Evolutionary conservation across 92 coral and sea anemone genomes (phyloP).

Genomic region (Phenganax subtilis): DNA sequence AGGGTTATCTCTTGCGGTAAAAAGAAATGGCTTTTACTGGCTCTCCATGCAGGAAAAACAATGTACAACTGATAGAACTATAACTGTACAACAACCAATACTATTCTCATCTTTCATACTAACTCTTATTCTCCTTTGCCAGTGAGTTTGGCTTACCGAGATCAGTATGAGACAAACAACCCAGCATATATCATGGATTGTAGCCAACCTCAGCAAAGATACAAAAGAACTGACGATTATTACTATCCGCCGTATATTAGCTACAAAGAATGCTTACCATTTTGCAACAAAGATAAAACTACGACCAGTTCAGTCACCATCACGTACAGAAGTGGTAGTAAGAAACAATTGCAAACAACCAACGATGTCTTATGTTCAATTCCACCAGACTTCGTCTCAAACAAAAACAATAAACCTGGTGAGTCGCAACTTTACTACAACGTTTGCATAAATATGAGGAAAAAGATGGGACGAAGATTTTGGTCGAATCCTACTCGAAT

Average conservation of each 20-base stretch:
- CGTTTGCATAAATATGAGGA: no score
- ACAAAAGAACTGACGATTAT: not conserved
- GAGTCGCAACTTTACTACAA: not conserved
- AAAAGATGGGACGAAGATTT: no score
- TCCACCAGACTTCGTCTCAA: not conserved
- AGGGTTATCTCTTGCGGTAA: no score
- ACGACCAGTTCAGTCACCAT: not conserved
- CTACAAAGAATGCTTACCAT: slow-evolving; percentile 14
- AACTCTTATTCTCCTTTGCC: not conserved
- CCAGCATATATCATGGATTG: not conserved
- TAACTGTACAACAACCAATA: no score
- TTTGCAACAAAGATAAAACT: not conserved
- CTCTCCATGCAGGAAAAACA: no score
- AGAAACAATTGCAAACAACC: not conserved
- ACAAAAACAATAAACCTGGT: not conserved
- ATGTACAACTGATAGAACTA: no score
- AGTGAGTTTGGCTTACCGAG: not conserved
- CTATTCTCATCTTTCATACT: not conserved
- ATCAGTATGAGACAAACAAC: not conserved
- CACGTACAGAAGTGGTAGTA: not conserved
- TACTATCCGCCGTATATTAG: not conserved
- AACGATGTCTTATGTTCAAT: not conserved
- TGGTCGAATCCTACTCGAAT: no score
- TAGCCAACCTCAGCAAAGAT: slow-evolving; percentile 14
- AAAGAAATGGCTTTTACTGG: no score